Evolutionary conservation across 2,888 invertebrate species (phyloP), one percentile per base, ranked within the genome.

Genomic region (Lepeophtheirus nordmannii): DNA sequence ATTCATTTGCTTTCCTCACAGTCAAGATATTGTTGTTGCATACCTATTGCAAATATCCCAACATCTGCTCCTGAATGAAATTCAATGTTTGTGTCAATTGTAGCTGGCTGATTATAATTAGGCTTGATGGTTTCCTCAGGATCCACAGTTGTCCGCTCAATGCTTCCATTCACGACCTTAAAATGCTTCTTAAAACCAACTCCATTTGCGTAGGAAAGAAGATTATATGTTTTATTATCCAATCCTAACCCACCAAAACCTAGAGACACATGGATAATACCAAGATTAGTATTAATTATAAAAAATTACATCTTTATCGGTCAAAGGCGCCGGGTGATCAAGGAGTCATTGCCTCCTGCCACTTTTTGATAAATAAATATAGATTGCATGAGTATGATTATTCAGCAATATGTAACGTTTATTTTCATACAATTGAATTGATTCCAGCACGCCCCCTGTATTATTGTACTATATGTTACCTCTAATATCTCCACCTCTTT

Each of bases 41-140:
- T 58, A 69, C 68, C 69, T 11, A 23, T 62, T 30, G 69, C 70
- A 59, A 67, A 69, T 69, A 72, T 67, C 12, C 67, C 63, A n/a
- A 73, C 73, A 61, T 73, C 73, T 67, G 73, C 72, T 3, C 77
- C 78, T 9, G 74, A 75, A 68, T 78, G 78, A 0, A 75, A 74
- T 69, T 76, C 77, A 12, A 9, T 14, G 12, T n/a, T 14, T 40
- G 10, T 62, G 17, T 7, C 20, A 11, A 11, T 46, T 22, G 17
- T 62, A 1, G 39, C 5, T 39, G 62, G 62, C 20, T 17, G 41
- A 20, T 1, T 38, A 41, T 40, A 62, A n/a, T 40, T n/a, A 1
- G 9, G 17, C 20, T 62, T 46, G 20, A 40, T 62, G 10, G 10
- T 57, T 20, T 57, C 57, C n/a, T 57, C 57, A 11, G 11, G 57